phyloP scores from a whole-genome alignment of 1,140 invertebrate species.

The Scaptomyza graminum region DNA sequence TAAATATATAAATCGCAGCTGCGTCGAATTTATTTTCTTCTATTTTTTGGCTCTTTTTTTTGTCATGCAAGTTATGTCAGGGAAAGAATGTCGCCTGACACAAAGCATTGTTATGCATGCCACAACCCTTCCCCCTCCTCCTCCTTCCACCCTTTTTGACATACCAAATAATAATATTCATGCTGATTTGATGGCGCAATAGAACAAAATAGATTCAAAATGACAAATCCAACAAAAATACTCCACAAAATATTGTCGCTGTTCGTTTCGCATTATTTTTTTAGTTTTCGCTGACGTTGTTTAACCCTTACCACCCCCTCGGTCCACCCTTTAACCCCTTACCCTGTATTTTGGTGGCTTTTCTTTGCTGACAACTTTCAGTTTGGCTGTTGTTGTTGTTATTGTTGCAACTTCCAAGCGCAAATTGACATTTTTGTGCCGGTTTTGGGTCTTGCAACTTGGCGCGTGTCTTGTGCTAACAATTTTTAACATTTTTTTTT shows the following conservation, averaged over 20 bases:
- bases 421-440: conserved; percentile 81
- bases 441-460: conserved; percentile 54
- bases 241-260: no score
- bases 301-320: conserved; percentile 7
- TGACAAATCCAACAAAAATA: conserved; percentile 48
- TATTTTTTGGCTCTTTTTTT: conserved; percentile 19
- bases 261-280: conserved; percentile 15
- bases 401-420: conserved; percentile 54
- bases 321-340: background rate
- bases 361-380: no score
- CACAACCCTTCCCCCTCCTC: background rate
- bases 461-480: conserved; percentile 72
- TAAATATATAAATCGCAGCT: conserved; percentile 61
- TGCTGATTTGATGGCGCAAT: conserved; percentile 74
- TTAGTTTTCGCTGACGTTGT: conserved; percentile 62
- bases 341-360: no score
- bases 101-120: conserved; percentile 58
- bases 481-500: conserved; percentile 56
- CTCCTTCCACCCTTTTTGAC: conserved; percentile 30
- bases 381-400: conserved; percentile 33
- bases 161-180: conserved; percentile 78
- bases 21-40: conserved; percentile 4
- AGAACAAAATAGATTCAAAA: conserved; percentile 46
- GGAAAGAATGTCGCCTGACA: conserved; percentile 53
- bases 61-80: conserved; percentile 78